phyloP scores from a whole-genome alignment of 2,797 vertebrate species.

The Myotis daubentonii region DNA sequence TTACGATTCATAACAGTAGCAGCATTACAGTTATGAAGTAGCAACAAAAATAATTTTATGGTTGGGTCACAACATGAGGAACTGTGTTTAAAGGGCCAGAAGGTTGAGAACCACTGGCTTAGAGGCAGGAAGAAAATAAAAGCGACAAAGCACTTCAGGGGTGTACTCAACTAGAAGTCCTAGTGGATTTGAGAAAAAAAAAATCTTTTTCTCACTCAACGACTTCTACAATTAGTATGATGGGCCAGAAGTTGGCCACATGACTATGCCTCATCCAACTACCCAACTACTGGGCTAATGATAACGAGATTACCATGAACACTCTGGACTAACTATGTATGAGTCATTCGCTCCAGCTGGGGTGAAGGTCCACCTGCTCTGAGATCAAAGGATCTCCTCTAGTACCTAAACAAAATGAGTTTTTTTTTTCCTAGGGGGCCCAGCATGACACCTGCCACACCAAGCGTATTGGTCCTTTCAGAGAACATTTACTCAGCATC shows the following conservation, averaged over 20 bases:
- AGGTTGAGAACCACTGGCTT: background rate
- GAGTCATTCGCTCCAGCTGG: background rate
- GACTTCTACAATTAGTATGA: background rate
- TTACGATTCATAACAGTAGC: no score
- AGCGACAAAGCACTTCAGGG: background rate
- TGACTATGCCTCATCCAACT: background rate
- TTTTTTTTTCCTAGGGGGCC: background rate
- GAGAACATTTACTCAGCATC: background rate
- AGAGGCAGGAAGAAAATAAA: background rate
- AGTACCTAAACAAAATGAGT: background rate
- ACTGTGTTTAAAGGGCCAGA: no score
- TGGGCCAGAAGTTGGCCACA: background rate
- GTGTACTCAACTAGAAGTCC: background rate
- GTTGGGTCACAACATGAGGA: no score
- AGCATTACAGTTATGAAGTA: no score
- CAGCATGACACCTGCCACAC: background rate
- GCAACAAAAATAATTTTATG: no score
- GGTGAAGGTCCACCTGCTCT: background rate
- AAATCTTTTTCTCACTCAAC: background rate
- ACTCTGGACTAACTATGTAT: background rate
- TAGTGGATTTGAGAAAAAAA: background rate
- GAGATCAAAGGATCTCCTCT: background rate
- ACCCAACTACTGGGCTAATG: background rate
- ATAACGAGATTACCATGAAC: background rate
- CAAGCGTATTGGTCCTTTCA: background rate